A percentile compares a stretch with the other conserved stretches of the same genome.
Conservation (phyloP, 2,888 invertebrate genomes). For the Dicroscelio sp. region DNA sequence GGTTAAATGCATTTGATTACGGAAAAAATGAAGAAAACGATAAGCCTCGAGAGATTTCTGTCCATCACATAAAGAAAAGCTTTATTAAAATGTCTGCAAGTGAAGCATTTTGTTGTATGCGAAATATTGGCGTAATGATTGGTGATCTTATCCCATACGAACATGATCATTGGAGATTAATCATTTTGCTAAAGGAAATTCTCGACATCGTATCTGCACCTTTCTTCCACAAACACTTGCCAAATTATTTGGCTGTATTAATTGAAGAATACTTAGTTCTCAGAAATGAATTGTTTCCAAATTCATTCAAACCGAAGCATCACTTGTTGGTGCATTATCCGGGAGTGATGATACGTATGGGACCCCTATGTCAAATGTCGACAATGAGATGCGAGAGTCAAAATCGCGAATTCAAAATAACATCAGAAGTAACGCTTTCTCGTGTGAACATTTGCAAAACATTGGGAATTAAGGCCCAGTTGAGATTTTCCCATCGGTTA, state of each 20-base stretch:
- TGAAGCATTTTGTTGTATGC: constrained; percentile 46
- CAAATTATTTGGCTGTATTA: constrained; percentile 49
- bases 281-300: constrained; percentile 44
- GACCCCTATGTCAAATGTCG: constrained; percentile 61
- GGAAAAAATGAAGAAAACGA: constrained; percentile 47
- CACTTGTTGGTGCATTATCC: constrained; percentile 66
- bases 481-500: constrained; percentile 41
- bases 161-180: constrained; percentile 68
- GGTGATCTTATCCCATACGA: constrained; percentile 2
- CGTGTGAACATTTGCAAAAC: constrained; percentile 71
- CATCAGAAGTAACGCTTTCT: constrained; percentile 22
- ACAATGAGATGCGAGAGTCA: constrained; percentile 70
- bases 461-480: constrained; percentile 59
- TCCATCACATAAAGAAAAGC: constrained; percentile 19
- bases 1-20: constrained; percentile 30
- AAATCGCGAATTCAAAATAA: constrained; percentile 38
- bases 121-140: neutral
- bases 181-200: constrained; percentile 73
- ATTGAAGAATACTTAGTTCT: constrained; percentile 70
- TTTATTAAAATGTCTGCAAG: constrained; percentile 75
- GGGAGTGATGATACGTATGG: constrained; percentile 36
- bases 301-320: constrained; percentile 76
- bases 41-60: neutral
- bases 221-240: constrained; percentile 21
- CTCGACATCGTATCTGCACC: constrained; percentile 64